These are phyloP conservation scores for Leucophenga maculata DNA, from an alignment of 2,888 invertebrate genomes.

Conservation along the genomic window DNA sequence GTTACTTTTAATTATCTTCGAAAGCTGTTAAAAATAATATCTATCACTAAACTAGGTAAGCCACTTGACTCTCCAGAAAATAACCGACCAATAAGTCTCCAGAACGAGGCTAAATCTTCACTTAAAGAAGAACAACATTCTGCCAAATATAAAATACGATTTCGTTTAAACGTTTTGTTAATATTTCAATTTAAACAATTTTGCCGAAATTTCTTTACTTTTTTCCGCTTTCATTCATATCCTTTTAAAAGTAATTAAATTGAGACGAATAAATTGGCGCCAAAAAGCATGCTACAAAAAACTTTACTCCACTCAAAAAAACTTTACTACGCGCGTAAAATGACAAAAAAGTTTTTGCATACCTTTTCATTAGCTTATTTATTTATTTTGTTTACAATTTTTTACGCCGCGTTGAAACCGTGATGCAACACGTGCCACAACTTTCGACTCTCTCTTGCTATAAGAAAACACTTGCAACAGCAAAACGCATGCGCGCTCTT, in stretches of 20 bases:
- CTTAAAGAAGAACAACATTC: no score
- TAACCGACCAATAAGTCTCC: no score
- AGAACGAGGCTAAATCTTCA: no score
- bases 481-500: constrained; percentile 54
- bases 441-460: not conserved
- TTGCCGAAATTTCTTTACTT: not conserved
- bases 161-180: no score
- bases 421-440: constrained; percentile 53
- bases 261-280: not conserved
- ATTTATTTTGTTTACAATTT: constrained; percentile 49
- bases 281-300: constrained; percentile 7
- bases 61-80: no score
- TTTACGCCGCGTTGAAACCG: constrained; percentile 26
- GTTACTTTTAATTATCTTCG: no score
- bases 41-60: no score
- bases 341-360: constrained; percentile 50
- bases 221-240: no score
- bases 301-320: not conserved
- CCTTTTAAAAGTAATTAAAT: no score
- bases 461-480: constrained; percentile 31
- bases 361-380: constrained; percentile 46
- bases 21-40: no score
- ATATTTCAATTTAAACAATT: not conserved
- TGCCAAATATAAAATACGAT: no score
- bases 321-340: constrained; percentile 53